Base-by-base conservation (phyloP, 2,888 invertebrate genomes). In the Stenurella melanura region DNA sequence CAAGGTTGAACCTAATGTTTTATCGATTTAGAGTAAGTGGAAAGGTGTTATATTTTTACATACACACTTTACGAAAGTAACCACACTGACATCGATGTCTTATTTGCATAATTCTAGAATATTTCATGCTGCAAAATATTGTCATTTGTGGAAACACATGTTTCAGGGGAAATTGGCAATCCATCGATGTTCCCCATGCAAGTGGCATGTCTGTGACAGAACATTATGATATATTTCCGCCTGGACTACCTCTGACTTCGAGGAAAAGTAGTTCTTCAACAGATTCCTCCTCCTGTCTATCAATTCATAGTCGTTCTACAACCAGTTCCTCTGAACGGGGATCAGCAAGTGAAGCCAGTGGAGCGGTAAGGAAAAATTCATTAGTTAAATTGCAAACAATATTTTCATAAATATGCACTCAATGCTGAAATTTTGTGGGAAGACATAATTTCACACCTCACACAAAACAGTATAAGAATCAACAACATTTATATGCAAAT, bases 251-350 rank as follows among this genome's bases (percentile, higher is more conserved):
- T 50, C 90, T 91, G 15, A 92, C 92, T 26, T 90, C 92, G 26
- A 92, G 92, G 86, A 92, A 91, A 85, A 92, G 92, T 81, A 92
- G 92, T 58, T 92, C 93, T 0, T 92, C 92, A 6, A 92, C 92
- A 78, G 92, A 92, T 50, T 92, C 91, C 3, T 92, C 90, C 10
- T 91, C 91, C 7, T 90, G 92, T 84, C 87, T 92, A 50, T 92
- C 92, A 5, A 91, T 91, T 50, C 92, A 92, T 81, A 92, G 92
- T 81, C 89, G 92, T 76, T 92, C 92, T 1, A 90, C 90, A 7
- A 89, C 90, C 3, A 90, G 91, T 77, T 90, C 90, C 17, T 91
- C 91, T 2, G 91, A 90, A 80, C 81, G 88, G 18, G 91, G 91
- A 19, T 91, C 89, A 0, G 88, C 88, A 42, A 86, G 87, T 78